Conservation (phyloP, 2,888 invertebrate genomes). For the Cheilosia grossa region DNA sequence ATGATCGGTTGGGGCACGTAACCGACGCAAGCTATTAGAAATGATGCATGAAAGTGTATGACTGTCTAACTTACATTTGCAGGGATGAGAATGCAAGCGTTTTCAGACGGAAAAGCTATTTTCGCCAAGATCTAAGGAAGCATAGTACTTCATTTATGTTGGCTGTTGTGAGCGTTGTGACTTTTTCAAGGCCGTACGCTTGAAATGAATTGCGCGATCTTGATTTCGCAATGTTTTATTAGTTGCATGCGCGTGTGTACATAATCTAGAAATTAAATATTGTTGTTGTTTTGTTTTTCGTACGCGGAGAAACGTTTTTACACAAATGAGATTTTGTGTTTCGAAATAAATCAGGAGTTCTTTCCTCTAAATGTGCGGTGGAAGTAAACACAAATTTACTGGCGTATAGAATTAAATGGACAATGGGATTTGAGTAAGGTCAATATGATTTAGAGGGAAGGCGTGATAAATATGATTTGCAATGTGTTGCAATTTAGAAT, state of each 20-base stretch:
- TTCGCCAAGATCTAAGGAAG: constrained; percentile 35
- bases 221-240: constrained; percentile 48
- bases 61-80: constrained; percentile 37
- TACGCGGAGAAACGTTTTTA: neutral
- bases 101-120: neutral
- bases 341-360: neutral
- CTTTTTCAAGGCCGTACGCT: constrained; percentile 52
- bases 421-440: no score
- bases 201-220: constrained; percentile 52
- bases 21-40: constrained; percentile 45
- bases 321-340: neutral
- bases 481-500: no score
- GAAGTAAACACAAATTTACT: no score
- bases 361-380: no score
- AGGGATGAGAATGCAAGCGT: constrained; percentile 38
- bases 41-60: constrained; percentile 52
- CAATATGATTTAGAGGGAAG: no score
- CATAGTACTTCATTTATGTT: constrained; percentile 42
- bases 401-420: no score
- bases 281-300: neutral
- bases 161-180: constrained; percentile 3
- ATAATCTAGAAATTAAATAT: constrained; percentile 19
- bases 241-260: constrained; percentile 40
- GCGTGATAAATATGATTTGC: no score
- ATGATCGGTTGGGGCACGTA: constrained; percentile 64